These are phyloP conservation scores for Aulostomus chinensis DNA, from an alignment of 2,797 vertebrate species.

Conservation along the genomic window DNA sequence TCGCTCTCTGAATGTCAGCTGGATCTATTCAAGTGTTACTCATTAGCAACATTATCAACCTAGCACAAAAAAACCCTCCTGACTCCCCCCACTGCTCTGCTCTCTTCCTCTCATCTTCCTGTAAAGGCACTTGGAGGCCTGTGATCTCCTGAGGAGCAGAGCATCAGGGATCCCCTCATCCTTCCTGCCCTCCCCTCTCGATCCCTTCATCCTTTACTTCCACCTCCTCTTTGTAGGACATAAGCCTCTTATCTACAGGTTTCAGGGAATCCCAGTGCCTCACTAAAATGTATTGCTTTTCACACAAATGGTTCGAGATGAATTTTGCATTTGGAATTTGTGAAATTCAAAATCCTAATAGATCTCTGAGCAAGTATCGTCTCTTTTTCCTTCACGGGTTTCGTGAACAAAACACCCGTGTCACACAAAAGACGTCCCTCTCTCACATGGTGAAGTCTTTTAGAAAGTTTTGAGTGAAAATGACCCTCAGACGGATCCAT, in stretches of 20 bases:
- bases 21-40: not conserved
- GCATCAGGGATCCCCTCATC: slow-evolving; percentile 61
- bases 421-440: too few species aligned
- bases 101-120: slow-evolving; percentile 26
- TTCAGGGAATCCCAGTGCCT: slow-evolving; percentile 25
- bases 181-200: slow-evolving; percentile 61
- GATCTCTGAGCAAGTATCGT: too few species aligned
- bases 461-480: too few species aligned
- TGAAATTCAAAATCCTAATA: too few species aligned
- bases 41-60: slow-evolving; percentile 3
- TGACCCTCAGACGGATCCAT: too few species aligned
- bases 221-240: slow-evolving; percentile 52
- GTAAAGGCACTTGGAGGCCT: slow-evolving; percentile 17
- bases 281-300: slow-evolving; percentile 28
- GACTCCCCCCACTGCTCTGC: not conserved
- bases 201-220: slow-evolving; percentile 42
- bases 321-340: not conserved
- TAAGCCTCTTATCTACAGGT: slow-evolving; percentile 71
- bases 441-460: too few species aligned
- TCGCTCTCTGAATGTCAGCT: not conserved
- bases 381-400: too few species aligned
- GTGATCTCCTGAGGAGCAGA: slow-evolving; percentile 56
- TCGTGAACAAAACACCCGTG: too few species aligned
- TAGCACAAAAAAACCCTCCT: not conserved
- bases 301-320: not conserved